Conservation (phyloP, 2,888 invertebrate genomes). For the Cerastis leucographa region DNA sequence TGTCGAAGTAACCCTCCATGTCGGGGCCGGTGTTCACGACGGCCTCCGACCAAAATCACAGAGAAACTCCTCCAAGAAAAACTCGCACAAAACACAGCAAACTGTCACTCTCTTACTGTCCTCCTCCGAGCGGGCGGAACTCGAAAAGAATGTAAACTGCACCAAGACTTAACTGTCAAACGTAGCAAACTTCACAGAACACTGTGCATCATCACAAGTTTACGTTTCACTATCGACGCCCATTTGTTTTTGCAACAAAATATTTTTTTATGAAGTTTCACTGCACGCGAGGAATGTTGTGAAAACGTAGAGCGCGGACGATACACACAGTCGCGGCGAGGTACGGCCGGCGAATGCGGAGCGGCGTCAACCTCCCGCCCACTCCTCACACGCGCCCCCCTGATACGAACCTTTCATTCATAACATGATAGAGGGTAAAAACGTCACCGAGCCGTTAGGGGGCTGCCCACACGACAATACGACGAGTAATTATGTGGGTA, state of each 20-base stretch:
- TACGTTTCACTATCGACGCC: slow-evolving; percentile 86
- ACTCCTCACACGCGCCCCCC: slow-evolving; percentile 57
- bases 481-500: slow-evolving; percentile 75
- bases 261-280: slow-evolving; percentile 84
- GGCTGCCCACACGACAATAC: slow-evolving; percentile 77
- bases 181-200: slow-evolving; percentile 75
- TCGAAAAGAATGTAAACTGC: slow-evolving; percentile 77
- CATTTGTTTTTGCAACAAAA: slow-evolving; percentile 86
- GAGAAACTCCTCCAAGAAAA: slow-evolving; percentile 78
- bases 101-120: slow-evolving; percentile 83
- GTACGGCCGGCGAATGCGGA: slow-evolving; percentile 85
- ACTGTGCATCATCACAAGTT: slow-evolving; percentile 85
- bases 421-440: slow-evolving; percentile 85
- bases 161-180: slow-evolving; percentile 73
- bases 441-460: slow-evolving; percentile 73
- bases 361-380: slow-evolving; percentile 70
- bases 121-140: slow-evolving; percentile 80
- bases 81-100: slow-evolving; percentile 82
- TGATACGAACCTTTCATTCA: slow-evolving; percentile 83
- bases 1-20: slow-evolving; percentile 95
- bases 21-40: slow-evolving; percentile 83
- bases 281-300: slow-evolving; percentile 83
- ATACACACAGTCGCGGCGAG: slow-evolving; percentile 77
- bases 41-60: slow-evolving; percentile 82
- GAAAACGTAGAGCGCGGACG: slow-evolving; percentile 62